Evolutionary conservation across 2,113 vertebrate species (phyloP).

Genomic region (Chaetodon auriga): DNA sequence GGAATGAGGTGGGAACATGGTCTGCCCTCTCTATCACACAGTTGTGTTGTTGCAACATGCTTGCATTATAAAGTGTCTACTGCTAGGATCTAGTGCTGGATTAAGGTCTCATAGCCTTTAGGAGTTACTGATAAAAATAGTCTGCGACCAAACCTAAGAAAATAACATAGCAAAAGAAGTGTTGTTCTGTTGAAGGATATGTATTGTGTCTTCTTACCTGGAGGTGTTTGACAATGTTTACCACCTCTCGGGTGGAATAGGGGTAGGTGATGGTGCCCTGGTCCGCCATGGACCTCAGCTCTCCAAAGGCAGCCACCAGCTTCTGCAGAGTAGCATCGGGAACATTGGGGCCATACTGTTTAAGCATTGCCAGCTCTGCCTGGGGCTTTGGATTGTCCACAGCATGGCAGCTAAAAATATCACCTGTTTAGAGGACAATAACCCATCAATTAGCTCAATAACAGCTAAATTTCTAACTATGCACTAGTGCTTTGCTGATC

Average conservation of each 20-base stretch:
- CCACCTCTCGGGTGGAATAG: slow-evolving; percentile 97
- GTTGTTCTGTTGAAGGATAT: not conserved
- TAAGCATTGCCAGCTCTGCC: slow-evolving; percentile 95
- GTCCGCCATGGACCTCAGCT: slow-evolving; percentile 94
- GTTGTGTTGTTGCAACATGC: not conserved
- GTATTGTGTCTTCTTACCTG: slow-evolving; percentile 86
- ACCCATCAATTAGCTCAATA: not conserved
- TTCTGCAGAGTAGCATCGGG: slow-evolving; percentile 90
- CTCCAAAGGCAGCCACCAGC: slow-evolving; percentile 95
- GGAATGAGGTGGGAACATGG: not conserved
- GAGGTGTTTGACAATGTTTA: slow-evolving; percentile 97
- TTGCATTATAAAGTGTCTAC: slow-evolving; percentile 29
- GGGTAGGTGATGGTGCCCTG: slow-evolving; percentile 97
- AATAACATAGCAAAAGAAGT: not conserved
- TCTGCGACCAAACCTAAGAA: not conserved
- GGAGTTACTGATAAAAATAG: slow-evolving; percentile 7
- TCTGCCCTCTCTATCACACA: slow-evolving; percentile 5
- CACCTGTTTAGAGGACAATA: slow-evolving; percentile 82
- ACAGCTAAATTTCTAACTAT: not conserved
- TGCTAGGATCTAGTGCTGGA: not conserved
- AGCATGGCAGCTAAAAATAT: slow-evolving; percentile 98
- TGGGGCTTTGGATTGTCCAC: slow-evolving; percentile 96
- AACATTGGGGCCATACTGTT: slow-evolving; percentile 92
- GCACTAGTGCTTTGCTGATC: too few relatives aligned
- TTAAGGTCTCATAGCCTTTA: slow-evolving; percentile 1